phyloP scores from a whole-genome alignment of 2,888 invertebrate genomes.

The Calameuta filiformis region DNA sequence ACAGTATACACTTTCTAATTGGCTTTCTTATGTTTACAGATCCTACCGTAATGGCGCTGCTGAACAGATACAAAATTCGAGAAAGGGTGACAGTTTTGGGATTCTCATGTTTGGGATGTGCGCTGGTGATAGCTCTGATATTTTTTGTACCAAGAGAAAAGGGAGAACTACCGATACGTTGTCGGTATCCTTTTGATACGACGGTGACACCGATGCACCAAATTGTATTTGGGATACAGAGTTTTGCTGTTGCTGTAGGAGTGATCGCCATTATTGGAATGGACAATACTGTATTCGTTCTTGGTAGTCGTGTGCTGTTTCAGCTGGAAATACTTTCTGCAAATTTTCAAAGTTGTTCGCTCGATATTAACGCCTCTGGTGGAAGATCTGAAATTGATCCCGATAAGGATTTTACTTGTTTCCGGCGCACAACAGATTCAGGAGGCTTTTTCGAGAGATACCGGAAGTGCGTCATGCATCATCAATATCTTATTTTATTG shows the following conservation, averaged over 20 bases:
- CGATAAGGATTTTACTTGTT: background rate
- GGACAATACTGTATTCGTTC: conserved; percentile 34
- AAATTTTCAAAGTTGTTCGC: background rate
- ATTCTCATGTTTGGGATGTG: conserved; percentile 32
- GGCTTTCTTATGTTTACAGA: conserved; percentile 17
- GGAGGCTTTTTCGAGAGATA: background rate
- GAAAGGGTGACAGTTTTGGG: conserved; percentile 33
- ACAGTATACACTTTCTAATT: background rate
- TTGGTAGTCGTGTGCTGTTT: conserved; percentile 39
- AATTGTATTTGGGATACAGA: conserved; percentile 40
- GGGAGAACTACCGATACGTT: conserved; percentile 46
- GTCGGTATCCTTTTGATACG: conserved; percentile 50
- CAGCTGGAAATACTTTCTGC: conserved; percentile 37
- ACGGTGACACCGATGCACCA: conserved; percentile 36
- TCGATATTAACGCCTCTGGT: background rate
- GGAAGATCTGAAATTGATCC: background rate
- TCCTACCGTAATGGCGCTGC: conserved; percentile 20
- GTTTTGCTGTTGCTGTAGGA: conserved; percentile 33
- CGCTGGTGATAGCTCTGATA: conserved; percentile 37
- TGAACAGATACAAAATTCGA: conserved; percentile 26
- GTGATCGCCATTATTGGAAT: conserved; percentile 41
- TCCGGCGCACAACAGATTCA: background rate
- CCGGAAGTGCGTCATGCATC: conserved; percentile 37
- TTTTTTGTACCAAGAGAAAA: conserved; percentile 37
- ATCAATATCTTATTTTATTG: conserved; percentile 42